phyloP scores from a whole-genome alignment of 2,888 invertebrate species.

The Bellardia pandia region DNA sequence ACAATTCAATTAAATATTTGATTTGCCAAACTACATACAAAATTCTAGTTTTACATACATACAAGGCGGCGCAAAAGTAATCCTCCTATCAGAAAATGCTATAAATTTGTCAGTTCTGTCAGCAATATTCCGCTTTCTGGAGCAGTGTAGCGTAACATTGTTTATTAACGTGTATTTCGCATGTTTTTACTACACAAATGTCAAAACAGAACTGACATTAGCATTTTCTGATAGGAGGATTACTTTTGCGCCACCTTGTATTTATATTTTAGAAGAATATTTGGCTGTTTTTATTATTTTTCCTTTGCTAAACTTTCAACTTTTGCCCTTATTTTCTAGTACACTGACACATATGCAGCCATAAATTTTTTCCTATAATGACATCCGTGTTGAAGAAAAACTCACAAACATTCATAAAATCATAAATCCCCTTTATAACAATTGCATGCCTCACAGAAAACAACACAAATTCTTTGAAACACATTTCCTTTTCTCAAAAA shows the following conservation, averaged over 20 bases:
- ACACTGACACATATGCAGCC: background rate
- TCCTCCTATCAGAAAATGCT: too few relatives aligned
- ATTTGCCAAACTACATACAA: background rate
- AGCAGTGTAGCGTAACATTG: too few relatives aligned
- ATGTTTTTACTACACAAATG: too few relatives aligned
- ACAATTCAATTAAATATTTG: background rate
- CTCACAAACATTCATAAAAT: conserved; percentile 1
- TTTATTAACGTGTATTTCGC: too few relatives aligned
- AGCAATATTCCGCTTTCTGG: too few relatives aligned
- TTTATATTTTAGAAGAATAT: background rate
- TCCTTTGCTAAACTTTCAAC: conserved; percentile 36
- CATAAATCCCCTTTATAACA: conserved; percentile 64
- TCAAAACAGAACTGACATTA: too few relatives aligned
- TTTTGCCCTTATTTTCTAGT: conserved; percentile 55
- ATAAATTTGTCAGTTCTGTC: too few relatives aligned
- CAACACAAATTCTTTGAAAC: conserved; percentile 39
- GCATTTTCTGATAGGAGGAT: too few relatives aligned
- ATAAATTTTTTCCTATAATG: conserved; percentile 38
- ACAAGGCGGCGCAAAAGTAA: too few relatives aligned
- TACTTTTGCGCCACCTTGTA: too few relatives aligned
- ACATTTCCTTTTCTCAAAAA: conserved; percentile 57
- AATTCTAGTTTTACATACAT: background rate
- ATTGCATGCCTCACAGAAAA: conserved; percentile 57
- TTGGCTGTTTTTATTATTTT: background rate
- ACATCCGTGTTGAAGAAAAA: conserved; percentile 46